Evolutionary conservation across 2,797 vertebrate genomes (phyloP).

Genomic region (Apogon hyalosoma): DNA sequence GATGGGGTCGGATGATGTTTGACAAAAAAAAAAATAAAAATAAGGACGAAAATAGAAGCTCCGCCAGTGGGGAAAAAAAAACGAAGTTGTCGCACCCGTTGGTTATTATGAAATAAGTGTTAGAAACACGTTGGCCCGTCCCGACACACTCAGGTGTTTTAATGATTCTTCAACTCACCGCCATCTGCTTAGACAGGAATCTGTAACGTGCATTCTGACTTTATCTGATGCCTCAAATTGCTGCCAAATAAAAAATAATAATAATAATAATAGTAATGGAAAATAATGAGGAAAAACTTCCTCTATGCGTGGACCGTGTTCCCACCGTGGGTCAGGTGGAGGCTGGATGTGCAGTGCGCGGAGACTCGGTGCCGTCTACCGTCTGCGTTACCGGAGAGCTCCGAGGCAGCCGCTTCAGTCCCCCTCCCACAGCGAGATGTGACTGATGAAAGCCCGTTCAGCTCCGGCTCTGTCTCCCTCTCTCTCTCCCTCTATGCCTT

Average conservation of each 20-base stretch:
- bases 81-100: conserved; percentile 51
- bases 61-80: not conserved
- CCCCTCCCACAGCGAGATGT: conserved; percentile 66
- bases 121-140: conserved; percentile 40
- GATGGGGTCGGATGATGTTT: conserved; percentile 12
- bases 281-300: conserved; percentile 52
- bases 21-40: conserved; percentile 27
- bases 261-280: not conserved
- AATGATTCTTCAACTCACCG: conserved; percentile 46
- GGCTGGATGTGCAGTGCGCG: conserved; percentile 35
- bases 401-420: conserved; percentile 59
- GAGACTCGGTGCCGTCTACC: conserved; percentile 61
- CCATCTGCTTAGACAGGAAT: conserved; percentile 47
- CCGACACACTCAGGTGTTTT: conserved; percentile 17
- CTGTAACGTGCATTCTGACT: conserved; percentile 27
- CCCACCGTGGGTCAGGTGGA: conserved; percentile 55
- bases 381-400: conserved; percentile 67
- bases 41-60: conserved; percentile 26
- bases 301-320: conserved; percentile 22
- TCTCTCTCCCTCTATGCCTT: conserved; percentile 27
- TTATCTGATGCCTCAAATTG: not conserved
- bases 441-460: conserved; percentile 60
- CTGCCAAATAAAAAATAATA: not conserved
- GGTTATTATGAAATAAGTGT: conserved; percentile 1
- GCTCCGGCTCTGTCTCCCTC: conserved; percentile 35